Evolutionary conservation across 1,140 invertebrate species (phyloP), one percentile per base, ranked within the genome.

Genomic region (Apocrypta bakeri): DNA sequence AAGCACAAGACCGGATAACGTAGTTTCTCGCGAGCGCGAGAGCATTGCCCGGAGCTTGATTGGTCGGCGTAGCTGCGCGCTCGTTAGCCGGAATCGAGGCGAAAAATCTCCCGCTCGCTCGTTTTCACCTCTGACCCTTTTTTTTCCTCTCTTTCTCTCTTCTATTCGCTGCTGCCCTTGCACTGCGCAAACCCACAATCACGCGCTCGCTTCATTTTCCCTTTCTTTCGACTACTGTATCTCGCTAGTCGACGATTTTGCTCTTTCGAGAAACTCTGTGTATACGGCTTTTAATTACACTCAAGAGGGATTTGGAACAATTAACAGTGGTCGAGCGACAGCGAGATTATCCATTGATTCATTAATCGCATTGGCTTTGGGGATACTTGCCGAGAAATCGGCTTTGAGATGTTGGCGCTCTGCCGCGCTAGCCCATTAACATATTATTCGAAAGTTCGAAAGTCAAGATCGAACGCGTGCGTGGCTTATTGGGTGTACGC

Each of bases 51-150:
- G 21, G 48, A 56, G 48, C 27, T 69, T 69, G 68, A 69, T 69
- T 69, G 31, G 68, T 33, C 29, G 29, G 48, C 21, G 31, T 66
- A 29, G 64, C 11, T 69, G n/a, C 3, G 66, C 27, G 68, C 68
- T 69, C 68, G 68, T 69, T 69, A 69, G 68, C 31, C 31, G 68
- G 27, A 31, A 33, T 29, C 68, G 68, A 69, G 27, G 68, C 29
- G 31, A 69, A 69, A 69, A 27, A 66, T 66, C 24, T 66, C 64
- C 27, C 25, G 24, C 64, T 66, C 24, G 64, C 14, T 27, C 64
- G 27, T 66, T 66, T 66, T 27, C 27, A 66, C 48, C 48, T 56
- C 48, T 1, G 42, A 48, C 42, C 25, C n/a, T 21, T n/a, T n/a
- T 61, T 66, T 29, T 66, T 66, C 8, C 63, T 7, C 63, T 64